phyloP scores from a whole-genome alignment of 2,797 vertebrate species.

The Cyprinella venusta region DNA sequence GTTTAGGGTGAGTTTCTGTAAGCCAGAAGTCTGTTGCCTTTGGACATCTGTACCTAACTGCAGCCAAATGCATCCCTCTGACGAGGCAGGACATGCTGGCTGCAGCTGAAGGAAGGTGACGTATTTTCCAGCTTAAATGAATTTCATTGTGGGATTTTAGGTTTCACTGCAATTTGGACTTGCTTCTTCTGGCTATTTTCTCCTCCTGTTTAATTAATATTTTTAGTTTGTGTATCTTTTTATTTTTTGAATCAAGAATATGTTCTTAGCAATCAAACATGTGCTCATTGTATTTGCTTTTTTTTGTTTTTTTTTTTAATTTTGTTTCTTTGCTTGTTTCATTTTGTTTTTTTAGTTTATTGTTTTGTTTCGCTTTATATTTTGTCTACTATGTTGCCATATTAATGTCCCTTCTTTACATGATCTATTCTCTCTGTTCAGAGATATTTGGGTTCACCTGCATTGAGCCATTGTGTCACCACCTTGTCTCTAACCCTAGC shows the following conservation, averaged over 20 bases:
- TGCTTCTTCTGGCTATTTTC: slow-evolving; percentile 61
- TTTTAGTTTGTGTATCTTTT: slow-evolving; percentile 7
- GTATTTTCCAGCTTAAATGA: slow-evolving; percentile 68
- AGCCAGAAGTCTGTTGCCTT: slow-evolving; percentile 85
- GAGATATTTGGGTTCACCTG: slow-evolving; percentile 42
- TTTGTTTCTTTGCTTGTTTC: slow-evolving; percentile 2
- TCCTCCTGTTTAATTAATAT: slow-evolving; percentile 50
- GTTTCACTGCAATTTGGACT: slow-evolving; percentile 64
- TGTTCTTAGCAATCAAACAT: slow-evolving; percentile 22
- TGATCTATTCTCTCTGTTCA: slow-evolving; percentile 19
- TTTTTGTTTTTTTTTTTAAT: slow-evolving; percentile 37
- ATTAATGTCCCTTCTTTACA: neutral
- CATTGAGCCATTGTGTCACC: slow-evolving; percentile 7
- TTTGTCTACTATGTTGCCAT: neutral
- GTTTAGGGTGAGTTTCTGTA: slow-evolving; percentile 73
- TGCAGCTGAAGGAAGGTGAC: slow-evolving; percentile 69
- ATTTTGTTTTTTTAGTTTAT: neutral
- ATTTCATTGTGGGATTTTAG: slow-evolving; percentile 61
- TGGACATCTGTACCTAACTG: slow-evolving; percentile 80
- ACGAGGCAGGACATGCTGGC: slow-evolving; percentile 68
- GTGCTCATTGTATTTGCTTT: slow-evolving; percentile 38
- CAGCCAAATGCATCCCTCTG: slow-evolving; percentile 78
- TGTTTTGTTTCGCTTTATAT: neutral
- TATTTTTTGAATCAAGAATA: slow-evolving; percentile 22
- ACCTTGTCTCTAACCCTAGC: slow-evolving; percentile 33